Percentiles rank a stretch among this genome's conserved stretches.
Conservation (phyloP, 2,113 vertebrate species). For the Engystomops pustulosus region DNA sequence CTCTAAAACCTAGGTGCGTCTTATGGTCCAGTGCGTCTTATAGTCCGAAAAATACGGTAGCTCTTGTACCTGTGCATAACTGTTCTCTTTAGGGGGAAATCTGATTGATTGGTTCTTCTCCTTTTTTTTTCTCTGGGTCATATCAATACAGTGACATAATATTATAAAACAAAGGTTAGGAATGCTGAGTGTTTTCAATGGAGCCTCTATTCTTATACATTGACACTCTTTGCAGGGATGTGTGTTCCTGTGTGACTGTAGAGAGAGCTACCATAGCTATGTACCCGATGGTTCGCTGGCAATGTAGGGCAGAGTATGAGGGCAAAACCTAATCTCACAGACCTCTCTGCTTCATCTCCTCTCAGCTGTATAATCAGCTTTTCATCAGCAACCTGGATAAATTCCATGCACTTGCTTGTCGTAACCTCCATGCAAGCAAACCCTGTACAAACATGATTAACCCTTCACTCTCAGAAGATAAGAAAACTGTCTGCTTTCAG, state of each 20-base stretch:
- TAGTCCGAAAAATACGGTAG: too few relatives aligned
- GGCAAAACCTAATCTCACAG: constrained; percentile 75
- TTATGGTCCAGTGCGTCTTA: too few relatives aligned
- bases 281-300: constrained; percentile 60
- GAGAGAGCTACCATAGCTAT: background rate
- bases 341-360: constrained; percentile 77
- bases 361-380: constrained; percentile 77
- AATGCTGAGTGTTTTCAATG: too few relatives aligned
- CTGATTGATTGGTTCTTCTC: too few relatives aligned
- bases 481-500: too few relatives aligned
- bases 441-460: constrained; percentile 18
- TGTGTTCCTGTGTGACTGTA: background rate
- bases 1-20: too few relatives aligned
- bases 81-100: too few relatives aligned
- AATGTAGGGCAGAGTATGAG: constrained; percentile 75
- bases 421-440: constrained; percentile 18
- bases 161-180: too few relatives aligned
- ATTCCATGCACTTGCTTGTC: constrained; percentile 31
- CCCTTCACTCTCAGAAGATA: too few relatives aligned
- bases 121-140: too few relatives aligned
- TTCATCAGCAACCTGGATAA: constrained; percentile 68
- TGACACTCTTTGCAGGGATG: background rate
- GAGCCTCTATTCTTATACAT: too few relatives aligned
- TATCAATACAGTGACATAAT: background rate
- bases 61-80: too few relatives aligned